A percentile compares a stretch with the other conserved stretches of the same genome.
These are phyloP conservation scores for Zaprionus kolodkinae DNA, from an alignment of 1,140 invertebrate species.

Conservation along the genomic window DNA sequence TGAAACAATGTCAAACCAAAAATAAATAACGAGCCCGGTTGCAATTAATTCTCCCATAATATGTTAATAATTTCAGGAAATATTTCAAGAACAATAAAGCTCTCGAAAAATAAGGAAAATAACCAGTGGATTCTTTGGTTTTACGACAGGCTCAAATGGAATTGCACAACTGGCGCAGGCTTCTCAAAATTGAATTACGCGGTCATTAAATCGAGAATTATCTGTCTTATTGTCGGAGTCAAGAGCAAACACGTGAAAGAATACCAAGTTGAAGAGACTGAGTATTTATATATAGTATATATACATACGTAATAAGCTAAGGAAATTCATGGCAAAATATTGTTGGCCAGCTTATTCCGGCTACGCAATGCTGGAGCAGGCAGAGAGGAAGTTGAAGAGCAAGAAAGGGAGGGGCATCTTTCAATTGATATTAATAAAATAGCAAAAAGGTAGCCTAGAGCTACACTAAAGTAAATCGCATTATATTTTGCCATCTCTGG, in stretches of 20 bases:
- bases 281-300: background rate
- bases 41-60: conserved; percentile 1
- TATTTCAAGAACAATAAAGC: background rate
- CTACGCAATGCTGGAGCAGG: background rate
- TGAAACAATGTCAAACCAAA: background rate
- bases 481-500: conserved; percentile 50
- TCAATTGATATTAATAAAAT: conserved; percentile 19
- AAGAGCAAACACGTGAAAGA: background rate
- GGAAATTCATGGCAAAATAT: background rate
- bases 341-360: conserved; percentile 14
- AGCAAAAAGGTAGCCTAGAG: background rate
- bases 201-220: conserved; percentile 32
- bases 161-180: background rate
- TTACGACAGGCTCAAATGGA: background rate
- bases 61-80: background rate
- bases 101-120: background rate
- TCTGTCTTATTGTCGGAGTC: conserved; percentile 14
- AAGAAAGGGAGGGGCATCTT: background rate
- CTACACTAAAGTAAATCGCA: conserved; percentile 22
- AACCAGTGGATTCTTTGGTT: background rate
- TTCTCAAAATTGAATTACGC: conserved; percentile 21
- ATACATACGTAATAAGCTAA: background rate
- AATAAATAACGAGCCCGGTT: background rate
- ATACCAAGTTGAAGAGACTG: background rate
- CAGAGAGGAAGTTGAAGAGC: background rate